Evolutionary conservation across 2,797 vertebrate species (phyloP), one percentile per base, ranked within the genome.

Genomic region (Rhyacichthys aspro): DNA sequence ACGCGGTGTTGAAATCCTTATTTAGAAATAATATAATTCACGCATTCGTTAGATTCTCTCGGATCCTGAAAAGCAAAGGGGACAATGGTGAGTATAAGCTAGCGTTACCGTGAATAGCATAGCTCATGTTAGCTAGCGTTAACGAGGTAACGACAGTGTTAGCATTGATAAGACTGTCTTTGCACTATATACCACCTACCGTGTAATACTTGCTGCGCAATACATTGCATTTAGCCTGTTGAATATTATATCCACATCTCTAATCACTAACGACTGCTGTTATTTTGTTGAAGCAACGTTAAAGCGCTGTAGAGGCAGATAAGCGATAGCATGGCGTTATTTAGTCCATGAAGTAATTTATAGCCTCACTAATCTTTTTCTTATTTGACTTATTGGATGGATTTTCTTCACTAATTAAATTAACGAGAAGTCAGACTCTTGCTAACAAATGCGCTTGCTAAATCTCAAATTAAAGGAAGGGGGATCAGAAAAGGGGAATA

Each of bases 81-180:
- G 69, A 79, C 72, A 68, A 90, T 90, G 89, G 89, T 90, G 59
- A 90, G 88, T 88, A 70, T 19, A 38, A 11, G 65, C 75, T 80
- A 71, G 34, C 47, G 47, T 54, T 36, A 45, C 10, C 50, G n/a
- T 19, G 10, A 18, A 45, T 42, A 66, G 70, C 55, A 9, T 43
- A 56, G 59, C 23, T 48, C 38, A 12, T 34, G 12, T 57, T 73
- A 62, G 70, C 74, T 36, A 28, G 23, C 23, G 1, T 28, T 28
- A 6, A 33, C n/a, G 38, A 53, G 37, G 18, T n/a, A 52, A 32
- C 5, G 18, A 10, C 15, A 1, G 17, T 17, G 49, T 42, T 63
- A 52, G 11, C 50, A 7, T 55, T 19, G 7, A n/a, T 16, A 16
- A 23, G 28, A n/a, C 11, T 7, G 43, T 16, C 34, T 8, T 41